Base-by-base conservation (phyloP, 2,888 invertebrate genomes). In the Calliphora vomitoria region DNA sequence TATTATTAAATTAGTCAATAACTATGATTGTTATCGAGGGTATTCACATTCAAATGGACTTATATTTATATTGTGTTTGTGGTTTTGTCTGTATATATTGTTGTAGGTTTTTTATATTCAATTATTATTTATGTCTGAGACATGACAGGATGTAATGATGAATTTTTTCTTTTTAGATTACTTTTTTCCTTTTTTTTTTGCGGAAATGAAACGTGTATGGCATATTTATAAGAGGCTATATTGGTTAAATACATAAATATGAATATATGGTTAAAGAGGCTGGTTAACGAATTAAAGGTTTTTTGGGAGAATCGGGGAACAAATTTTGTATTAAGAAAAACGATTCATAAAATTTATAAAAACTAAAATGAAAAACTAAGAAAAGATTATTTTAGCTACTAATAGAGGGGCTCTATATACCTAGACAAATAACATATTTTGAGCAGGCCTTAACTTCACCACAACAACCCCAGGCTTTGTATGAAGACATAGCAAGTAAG, bases 1-100 rank as follows among this genome's bases (percentile, higher is more conserved):
- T 74, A 53, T 85, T 80, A 80, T 80, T 80, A 80, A 79, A 84
- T 72, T 72, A 79, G 66, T 58, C 72, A 55, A 79, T 84, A 84
- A 72, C 47, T 53, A 68, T 69, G 69, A 78, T 71, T 76, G 50
- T 55, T 78, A 83, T 62, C n/a, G 60, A 69, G 41, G 53, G 47
- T 3, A 58, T 58, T 68, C 44, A 11, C 55, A 31, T 4, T 47
- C 10, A 13, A 53, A 55, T n/a, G 13, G 13, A 2, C 10, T 8
- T 55, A 20, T 55, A 18, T 55, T n/a, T 5, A 58, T 25, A 25
- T 58, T 58, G 20, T 50, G 11, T 4, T 31, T 38, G 0, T 72
- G 41, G 8, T 71, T 38, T 15, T 35, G 68, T 11, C 25, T 25
- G 1, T 25, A 25, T 25, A 25, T 25, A 25, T 25, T 25, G 1